Evolutionary conservation across 2,113 vertebrate species (phyloP).

Genomic region (Nerophis lumbriciformis): DNA sequence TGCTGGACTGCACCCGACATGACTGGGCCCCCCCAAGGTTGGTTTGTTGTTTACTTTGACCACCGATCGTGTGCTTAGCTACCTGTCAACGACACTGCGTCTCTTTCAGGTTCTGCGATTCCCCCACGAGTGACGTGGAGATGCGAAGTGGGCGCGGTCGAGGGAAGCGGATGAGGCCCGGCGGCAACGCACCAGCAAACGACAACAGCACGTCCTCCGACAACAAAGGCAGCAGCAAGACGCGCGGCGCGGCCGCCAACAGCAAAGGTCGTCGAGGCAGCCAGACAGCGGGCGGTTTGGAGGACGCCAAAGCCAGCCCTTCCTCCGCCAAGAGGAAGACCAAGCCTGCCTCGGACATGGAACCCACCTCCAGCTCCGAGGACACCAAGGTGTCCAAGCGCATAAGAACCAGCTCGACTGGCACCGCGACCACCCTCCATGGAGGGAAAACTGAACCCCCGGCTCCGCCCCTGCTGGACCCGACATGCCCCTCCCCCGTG

Average conservation of each 20-base stretch:
- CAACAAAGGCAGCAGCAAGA: conserved; percentile 86
- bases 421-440: conserved; percentile 34
- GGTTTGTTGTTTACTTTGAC: conserved; percentile 11
- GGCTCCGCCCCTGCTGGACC: conserved; percentile 70
- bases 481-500: conserved; percentile 86
- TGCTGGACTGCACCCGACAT: conserved; percentile 89
- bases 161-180: conserved; percentile 89
- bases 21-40: conserved; percentile 94
- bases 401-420: conserved; percentile 84
- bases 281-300: conserved; percentile 76
- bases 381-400: conserved; percentile 92
- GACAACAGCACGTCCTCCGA: conserved; percentile 83
- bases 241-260: conserved; percentile 80
- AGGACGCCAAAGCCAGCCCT: conserved; percentile 90
- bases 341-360: conserved; percentile 89
- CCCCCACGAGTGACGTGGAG: conserved; percentile 92
- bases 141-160: conserved; percentile 92
- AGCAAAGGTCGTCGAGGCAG: conserved; percentile 90
- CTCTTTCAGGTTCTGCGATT: conserved; percentile 87
- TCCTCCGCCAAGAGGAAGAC: conserved; percentile 87
- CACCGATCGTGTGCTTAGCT: neutral
- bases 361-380: conserved; percentile 94
- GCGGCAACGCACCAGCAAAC: conserved; percentile 80
- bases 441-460: conserved; percentile 74
- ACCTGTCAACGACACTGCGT: neutral